Evolutionary conservation across 2,797 vertebrate genomes (phyloP), one percentile per base, ranked within the genome.

Genomic region (Chloroceryle inda): DNA sequence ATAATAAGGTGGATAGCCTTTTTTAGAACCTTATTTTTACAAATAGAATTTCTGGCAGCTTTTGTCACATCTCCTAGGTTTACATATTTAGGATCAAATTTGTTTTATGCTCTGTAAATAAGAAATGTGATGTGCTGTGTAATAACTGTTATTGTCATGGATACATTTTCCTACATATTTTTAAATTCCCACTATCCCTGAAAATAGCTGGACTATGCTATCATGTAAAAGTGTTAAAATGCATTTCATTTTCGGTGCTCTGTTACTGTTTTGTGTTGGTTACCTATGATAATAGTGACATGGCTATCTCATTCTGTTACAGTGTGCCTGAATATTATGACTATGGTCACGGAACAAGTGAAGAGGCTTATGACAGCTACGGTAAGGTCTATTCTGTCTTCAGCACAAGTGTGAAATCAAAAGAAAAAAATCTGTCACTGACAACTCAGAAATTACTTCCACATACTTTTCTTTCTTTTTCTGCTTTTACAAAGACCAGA

Each of bases 321-420:
- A 99, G 99, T 88, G 97, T 98, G 97, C 99, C 99, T 97, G 99
- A 99, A 91, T 99, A 99, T 98, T 99, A 99, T 88, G 99, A 99
- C 97, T 99, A 99, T 5, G 98, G 99, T 97, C 99, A 99, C 5
- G 98, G 98, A 97, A 98, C 98, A 97, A 99, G 97, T 61, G 99
- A 99, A 92, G 99, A 99, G 85, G 97, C 98, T 97, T 99, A 99
- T 96, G 99, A 99, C 98, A 99, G 98, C 98, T 99, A 99, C 56
- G 99, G 99, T 99, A 98, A 99, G 99, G 86, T 83, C 69, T 85
- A 85, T 94, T 97, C 91, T 95, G 9, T 96, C 90, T 97, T 96
- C 94, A 81, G 82, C 81, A 89, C 83, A 86, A 79, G 31, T 66
- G 44, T 94, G 85, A 97, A 97, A 97, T 96, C 62, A 91, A 88